Conservation (phyloP, 2,113 vertebrate species). For the Lagopus muta region DNA sequence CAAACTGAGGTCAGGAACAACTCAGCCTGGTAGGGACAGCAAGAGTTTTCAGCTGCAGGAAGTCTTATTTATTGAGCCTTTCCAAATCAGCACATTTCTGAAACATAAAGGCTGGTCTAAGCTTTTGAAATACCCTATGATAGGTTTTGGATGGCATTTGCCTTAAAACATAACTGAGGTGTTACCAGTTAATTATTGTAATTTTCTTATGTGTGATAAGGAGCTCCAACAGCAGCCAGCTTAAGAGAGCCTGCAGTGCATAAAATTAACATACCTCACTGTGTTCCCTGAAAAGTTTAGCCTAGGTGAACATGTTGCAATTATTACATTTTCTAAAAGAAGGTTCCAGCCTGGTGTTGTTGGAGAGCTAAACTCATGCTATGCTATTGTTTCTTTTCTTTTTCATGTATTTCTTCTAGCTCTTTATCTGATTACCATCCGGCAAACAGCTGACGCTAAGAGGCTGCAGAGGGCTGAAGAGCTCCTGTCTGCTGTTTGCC, state of each 20-base stretch:
- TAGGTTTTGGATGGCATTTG: constrained; percentile 73
- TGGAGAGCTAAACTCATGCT: constrained; percentile 75
- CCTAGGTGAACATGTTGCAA: constrained; percentile 74
- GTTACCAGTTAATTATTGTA: constrained; percentile 81
- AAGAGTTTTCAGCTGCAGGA: constrained; percentile 76
- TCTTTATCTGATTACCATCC: constrained; percentile 88
- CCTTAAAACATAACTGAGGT: constrained; percentile 79
- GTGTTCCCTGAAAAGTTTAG: constrained; percentile 76
- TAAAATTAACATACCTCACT: constrained; percentile 74
- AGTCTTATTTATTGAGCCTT: constrained; percentile 73
- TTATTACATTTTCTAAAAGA: constrained; percentile 74
- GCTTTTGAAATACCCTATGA: constrained; percentile 72
- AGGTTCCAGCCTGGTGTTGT: constrained; percentile 63
- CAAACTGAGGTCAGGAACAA: constrained; percentile 60
- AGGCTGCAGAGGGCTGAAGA: constrained; percentile 86
- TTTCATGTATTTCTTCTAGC: constrained; percentile 81
- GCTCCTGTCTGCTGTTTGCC: constrained; percentile 84
- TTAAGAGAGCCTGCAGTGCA: constrained; percentile 72
- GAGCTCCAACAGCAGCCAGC: constrained; percentile 63
- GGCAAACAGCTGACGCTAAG: constrained; percentile 86
- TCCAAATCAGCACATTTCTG: constrained; percentile 63
- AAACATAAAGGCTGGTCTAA: constrained; percentile 58
- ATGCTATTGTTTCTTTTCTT: constrained; percentile 78
- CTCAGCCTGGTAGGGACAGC: constrained; percentile 71
- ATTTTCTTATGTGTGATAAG: constrained; percentile 77